These are phyloP conservation scores for Leptoteleia sp. DNA, from an alignment of 1,140 invertebrate genomes.

Conservation along the genomic window DNA sequence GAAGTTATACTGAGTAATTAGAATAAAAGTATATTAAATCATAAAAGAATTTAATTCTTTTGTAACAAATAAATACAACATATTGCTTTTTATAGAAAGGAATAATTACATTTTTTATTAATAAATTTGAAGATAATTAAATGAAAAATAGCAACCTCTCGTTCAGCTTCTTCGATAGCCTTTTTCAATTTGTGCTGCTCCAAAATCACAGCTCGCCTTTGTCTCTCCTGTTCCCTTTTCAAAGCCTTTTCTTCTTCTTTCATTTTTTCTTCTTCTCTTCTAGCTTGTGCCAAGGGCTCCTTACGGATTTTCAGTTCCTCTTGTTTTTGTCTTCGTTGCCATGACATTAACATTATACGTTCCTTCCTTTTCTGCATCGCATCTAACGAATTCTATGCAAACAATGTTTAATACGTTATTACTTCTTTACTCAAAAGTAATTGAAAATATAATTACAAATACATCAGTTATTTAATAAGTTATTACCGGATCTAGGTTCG, in stretches of 20 bases:
- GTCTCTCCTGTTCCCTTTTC: slow-evolving; percentile 95
- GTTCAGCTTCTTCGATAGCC: slow-evolving; percentile 93
- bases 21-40: no score
- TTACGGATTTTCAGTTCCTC: slow-evolving; percentile 92
- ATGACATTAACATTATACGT: slow-evolving; percentile 91
- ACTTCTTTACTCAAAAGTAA: no score
- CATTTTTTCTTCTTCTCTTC: slow-evolving; percentile 88
- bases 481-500: slow-evolving; percentile 85
- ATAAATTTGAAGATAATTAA: no score
- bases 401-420: background rate
- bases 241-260: slow-evolving; percentile 92
- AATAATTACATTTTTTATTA: no score
- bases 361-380: slow-evolving; percentile 96
- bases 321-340: slow-evolving; percentile 92
- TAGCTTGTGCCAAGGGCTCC: slow-evolving; percentile 91
- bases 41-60: no score
- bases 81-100: no score
- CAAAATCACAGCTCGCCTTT: slow-evolving; percentile 92
- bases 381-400: slow-evolving; percentile 86
- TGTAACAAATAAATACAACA: no score
- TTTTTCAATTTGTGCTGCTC: slow-evolving; percentile 98
- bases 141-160: slow-evolving; percentile 90
- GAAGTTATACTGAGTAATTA: no score
- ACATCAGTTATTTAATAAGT: no score
- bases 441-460: no score